Evolutionary conservation across 2,797 vertebrate species (phyloP).

Genomic region (Telmatherina bonti): DNA sequence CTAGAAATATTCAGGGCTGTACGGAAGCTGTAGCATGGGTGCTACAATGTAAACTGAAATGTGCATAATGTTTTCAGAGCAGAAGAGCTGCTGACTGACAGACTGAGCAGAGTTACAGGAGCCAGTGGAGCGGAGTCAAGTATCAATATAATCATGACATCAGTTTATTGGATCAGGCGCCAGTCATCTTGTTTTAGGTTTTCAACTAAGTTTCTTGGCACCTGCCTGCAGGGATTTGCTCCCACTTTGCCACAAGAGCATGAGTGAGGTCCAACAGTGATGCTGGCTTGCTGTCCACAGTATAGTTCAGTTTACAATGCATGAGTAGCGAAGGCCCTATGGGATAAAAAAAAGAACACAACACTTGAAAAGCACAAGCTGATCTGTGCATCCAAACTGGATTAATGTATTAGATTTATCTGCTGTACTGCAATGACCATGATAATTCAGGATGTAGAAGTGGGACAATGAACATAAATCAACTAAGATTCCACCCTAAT

Average conservation of each 20-base stretch:
- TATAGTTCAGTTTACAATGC: no score
- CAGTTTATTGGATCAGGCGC: conserved; percentile 2
- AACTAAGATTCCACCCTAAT: not conserved
- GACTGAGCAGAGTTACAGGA: no score
- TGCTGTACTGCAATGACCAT: not conserved
- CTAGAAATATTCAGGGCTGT: no score
- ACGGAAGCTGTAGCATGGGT: no score
- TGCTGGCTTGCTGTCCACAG: no score
- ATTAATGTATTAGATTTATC: not conserved
- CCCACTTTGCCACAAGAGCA: not conserved
- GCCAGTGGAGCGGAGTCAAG: not conserved
- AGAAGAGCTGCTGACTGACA: not conserved
- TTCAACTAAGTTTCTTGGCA: not conserved
- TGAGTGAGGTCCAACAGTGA: not conserved
- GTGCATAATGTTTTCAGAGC: no score
- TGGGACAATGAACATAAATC: not conserved
- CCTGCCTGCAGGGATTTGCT: conserved; percentile 1
- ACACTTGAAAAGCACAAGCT: no score
- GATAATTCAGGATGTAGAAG: no score
- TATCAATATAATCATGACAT: not conserved
- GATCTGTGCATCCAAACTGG: not conserved
- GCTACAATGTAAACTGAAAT: no score
- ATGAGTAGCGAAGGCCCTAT: not conserved
- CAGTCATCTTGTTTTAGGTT: not conserved
- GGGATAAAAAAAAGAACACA: no score